These are phyloP conservation scores for Petromus typicus DNA, from an alignment of 2,113 vertebrate species.

Conservation along the genomic window DNA sequence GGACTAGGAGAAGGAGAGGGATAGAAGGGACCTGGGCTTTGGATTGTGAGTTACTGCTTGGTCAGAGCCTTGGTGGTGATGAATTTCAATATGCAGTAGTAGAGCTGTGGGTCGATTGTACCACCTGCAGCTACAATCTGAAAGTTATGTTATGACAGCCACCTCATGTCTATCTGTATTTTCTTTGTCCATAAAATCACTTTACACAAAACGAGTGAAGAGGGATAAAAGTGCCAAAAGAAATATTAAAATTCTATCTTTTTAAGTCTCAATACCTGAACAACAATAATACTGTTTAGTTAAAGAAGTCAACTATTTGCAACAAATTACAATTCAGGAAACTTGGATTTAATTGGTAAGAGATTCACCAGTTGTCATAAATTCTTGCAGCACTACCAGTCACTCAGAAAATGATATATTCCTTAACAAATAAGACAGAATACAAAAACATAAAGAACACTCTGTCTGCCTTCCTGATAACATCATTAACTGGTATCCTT, in stretches of 20 bases:
- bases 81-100: not conserved
- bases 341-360: not conserved
- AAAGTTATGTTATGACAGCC: not conserved
- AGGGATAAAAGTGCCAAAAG: not conserved
- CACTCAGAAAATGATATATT: not conserved
- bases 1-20: not conserved
- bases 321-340: not conserved
- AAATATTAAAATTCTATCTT: not conserved
- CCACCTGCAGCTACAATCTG: not conserved
- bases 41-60: not conserved
- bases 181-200: not conserved
- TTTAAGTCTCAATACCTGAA: not conserved
- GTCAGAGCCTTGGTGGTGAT: not conserved
- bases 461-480: not conserved
- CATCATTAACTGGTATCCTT: not conserved
- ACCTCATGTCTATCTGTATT: not conserved
- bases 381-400: not conserved
- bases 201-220: not conserved
- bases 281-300: not conserved
- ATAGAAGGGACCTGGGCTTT: not conserved
- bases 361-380: not conserved
- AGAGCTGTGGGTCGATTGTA: not conserved
- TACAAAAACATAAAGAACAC: slow-evolving; percentile 1
- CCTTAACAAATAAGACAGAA: not conserved
- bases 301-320: not conserved